Conservation (phyloP, 2,888 invertebrate species). For the Bibio marci region DNA sequence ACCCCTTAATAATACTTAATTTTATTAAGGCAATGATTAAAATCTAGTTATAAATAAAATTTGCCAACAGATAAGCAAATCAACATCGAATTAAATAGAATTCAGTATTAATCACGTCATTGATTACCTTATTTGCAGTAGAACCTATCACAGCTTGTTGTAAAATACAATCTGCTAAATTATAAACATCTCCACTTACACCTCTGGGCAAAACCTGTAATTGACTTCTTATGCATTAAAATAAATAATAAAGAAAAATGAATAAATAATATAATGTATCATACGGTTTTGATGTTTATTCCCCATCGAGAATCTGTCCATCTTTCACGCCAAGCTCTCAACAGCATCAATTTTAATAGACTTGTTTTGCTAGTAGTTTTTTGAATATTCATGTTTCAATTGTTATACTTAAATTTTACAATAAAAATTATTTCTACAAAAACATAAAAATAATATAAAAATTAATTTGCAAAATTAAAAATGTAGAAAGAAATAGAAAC, state of each 20-base stretch:
- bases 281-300: constrained; percentile 82
- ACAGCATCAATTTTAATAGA: constrained; percentile 41
- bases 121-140: constrained; percentile 56
- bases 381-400: constrained; percentile 58
- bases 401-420: too few species aligned
- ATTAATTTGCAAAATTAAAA: too few species aligned
- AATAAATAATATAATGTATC: constrained; percentile 8
- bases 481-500: too few species aligned
- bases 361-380: constrained; percentile 73
- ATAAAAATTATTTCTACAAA: too few species aligned
- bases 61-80: too few species aligned
- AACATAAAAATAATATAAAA: too few species aligned
- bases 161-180: constrained; percentile 80
- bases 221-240: background rate
- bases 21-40: too few species aligned
- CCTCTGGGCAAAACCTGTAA: constrained; percentile 57
- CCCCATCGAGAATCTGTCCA: constrained; percentile 96
- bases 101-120: background rate
- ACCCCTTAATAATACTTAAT: too few species aligned
- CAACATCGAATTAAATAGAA: too few species aligned
- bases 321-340: constrained; percentile 77
- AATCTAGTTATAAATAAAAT: too few species aligned
- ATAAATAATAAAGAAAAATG: background rate
- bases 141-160: constrained; percentile 89
- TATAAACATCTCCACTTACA: constrained; percentile 87